Evolutionary conservation across 2,797 vertebrate genomes (phyloP), one percentile per base, ranked within the genome.

Genomic region (Pogonophryne albipinna): DNA sequence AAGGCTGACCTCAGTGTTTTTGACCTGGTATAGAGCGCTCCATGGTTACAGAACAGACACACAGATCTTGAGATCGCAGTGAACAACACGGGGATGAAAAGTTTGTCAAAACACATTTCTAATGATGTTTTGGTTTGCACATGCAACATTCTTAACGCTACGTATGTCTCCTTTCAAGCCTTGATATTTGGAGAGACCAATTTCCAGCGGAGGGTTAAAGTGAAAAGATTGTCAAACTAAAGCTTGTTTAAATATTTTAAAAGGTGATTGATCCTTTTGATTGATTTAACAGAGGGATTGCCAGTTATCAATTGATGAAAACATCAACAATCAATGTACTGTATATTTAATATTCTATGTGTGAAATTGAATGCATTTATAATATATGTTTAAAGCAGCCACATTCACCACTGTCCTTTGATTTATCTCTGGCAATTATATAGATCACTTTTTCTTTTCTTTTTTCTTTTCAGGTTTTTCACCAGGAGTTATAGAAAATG

Each of bases 1-100:
- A 69, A 78, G 73, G 59, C 74, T 79, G 79, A 86, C 61, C 74
- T 70, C 41, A 66, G 76, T 78, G 50, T 76, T 13, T 13, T 14
- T 74, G 71, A 82, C 73, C 76, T 79, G 57, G 13, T 53, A 64
- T 7, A 83, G 59, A 68, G 55, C 17, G 69, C 45, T 49, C 65
- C 64, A 67, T 74, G 63, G 67, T 61, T 65, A 83, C 74, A 46
- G 15, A 59, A 55, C 51, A 61, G 41, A 58, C 50, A 66, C 14
- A 53, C 38, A 71, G 31, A 50, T 50, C 15, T 47, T 66, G 19
- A 74, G 67, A 63, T 60, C 58, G 17, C 2, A 4, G 12, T 59
- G 23, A 61, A 16, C 14, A 14, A 11, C 6, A 49, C 8, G 5
- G 62, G 49, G 57, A 45, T 78, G 50, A 74, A 53, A 74, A 61